Evolutionary conservation across 2,888 invertebrate genomes (phyloP), one percentile per base, ranked within the genome.

Genomic region (Eristalinus sepulchralis): DNA sequence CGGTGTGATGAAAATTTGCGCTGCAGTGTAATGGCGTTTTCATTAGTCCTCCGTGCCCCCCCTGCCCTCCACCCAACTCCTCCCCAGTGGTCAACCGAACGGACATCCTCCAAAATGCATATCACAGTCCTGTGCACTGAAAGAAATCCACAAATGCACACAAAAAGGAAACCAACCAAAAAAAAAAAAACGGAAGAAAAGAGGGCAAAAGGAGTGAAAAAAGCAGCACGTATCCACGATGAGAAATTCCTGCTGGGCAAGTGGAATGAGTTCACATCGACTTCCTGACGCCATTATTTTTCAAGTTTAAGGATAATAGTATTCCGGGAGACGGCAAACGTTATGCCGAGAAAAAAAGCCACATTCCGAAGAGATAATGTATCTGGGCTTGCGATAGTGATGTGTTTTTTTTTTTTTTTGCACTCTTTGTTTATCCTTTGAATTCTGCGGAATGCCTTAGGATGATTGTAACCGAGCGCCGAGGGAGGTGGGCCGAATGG

Each of bases 281-380:
- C 85, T 82, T 81, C 39, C 55, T 85, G 85, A 72, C 85, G 85
- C 77, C 85, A 78, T 85, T 73, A 77, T 72, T 67, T 77, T 81
- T 81, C 85, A 81, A 81, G 77, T 85, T 85, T 81, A 85, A 81
- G 76, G 82, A 85, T 82, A 81, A 77, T 85, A 67, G 76, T 81
- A 77, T 68, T 77, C 53, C 68, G 72, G 77, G 81, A 81, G 68
- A 77, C 77, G 63, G 77, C 64, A 85, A 85, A 68, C 73, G 36
- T 73, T 80, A 31, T 55, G 13, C 64, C 75, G 53, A 55, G 34
- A 68, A 66, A 70, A 76, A 36, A 53, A 27, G 5, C 2, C 27
- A 20, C 36, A 60, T 67, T 67, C 47, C 8, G 17, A 73, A 8
- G 17, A 71, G 34, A 72, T 68, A 53, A 39, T 78, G 63, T 76